Evolutionary conservation across 2,888 invertebrate genomes (phyloP), one percentile per base, ranked within the genome.

Genomic region (Tetrapedia diversipes): DNA sequence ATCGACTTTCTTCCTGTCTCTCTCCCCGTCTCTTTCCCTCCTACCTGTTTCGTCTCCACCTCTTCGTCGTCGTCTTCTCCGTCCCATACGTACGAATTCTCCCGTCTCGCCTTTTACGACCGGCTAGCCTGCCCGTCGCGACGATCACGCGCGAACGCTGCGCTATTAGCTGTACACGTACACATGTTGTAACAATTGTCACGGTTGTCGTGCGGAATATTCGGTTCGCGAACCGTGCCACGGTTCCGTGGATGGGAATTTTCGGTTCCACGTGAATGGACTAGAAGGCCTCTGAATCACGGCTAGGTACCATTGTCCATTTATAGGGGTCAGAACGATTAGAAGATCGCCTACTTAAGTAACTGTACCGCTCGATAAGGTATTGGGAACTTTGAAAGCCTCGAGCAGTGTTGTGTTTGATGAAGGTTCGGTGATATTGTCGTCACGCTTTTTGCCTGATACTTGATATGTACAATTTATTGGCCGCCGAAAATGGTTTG

Each of bases 1-100:
- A 72, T 79, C 78, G 60, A 77, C 79, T 79, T 74, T 79, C 79
- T 79, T 67, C 74, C 79, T 79, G 68, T 79, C 79, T 69, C 64
- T 73, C 63, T 79, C 61, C 32, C 74, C 43, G 41, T 78, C 73
- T 69, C 57, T 29, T 32, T 47, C 39, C 19, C 29, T 22, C 49
- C 8, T 7, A 29, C 27, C 22, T 4, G 3, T 8, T 16, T 29
- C 34, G 10, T 29, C 27, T 51, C 43, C 29, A 39, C 2, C n/a
- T 49, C 49, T n/a, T 37, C 22, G n/a, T 45, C 47, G n/a, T 37
- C 11, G 24, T 37, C 29, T 22, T 63, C 69, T 76, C 75, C 66
- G 45, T 69, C 65, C 4, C 34, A 7, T 39, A 53, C 41, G 37
- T 43, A 54, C 43, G 49, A 66, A 66, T 71, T 63, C 71, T 47